Evolutionary conservation across 2,888 invertebrate species (phyloP), one percentile per base, ranked within the genome.

Genomic region (Macrosiphum euphorbiae): DNA sequence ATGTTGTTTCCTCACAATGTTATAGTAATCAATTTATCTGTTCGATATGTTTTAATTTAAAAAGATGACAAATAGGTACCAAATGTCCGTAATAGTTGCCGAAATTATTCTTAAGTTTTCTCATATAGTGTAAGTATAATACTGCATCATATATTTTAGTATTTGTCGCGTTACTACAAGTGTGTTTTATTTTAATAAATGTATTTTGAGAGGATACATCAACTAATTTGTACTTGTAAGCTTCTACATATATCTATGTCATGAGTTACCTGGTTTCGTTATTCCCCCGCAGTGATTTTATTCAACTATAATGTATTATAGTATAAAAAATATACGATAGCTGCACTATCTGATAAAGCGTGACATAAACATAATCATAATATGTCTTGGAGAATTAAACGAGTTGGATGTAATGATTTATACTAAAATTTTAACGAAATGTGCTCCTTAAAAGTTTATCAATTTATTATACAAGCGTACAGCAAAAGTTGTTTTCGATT

Each of bases 351-450:
- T 88, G 92, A 92, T 92, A 88, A 3, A 55, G 24, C 24, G 28
- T 92, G 92, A 92, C 92, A 55, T 20, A 92, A 88, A 92, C 52
- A 41, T 78, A 92, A 78, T 90, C 16, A 35, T 84, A 78, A 90
- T 92, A 88, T 28, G 78, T 44, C 52, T 78, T 52, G 24, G 41
- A 78, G 44, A 78, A 52, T 78, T 50, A 67, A 47, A 92, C 44
- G 52, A n/a, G 26, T 78, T 92, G 44, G 78, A 11, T 28, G 47
- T 1, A 78, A n/a, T 55, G 88, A 92, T 92, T 92, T 55, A 88
- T 92, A 26, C 52, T 20, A 55, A 55, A 78, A 55, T 88, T 88
- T 52, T 55, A 55, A 88, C 87, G 55, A 88, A 67, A 78, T 41
- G n/a, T n/a, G 67, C 20, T 88, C n/a, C 41, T 41, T 52, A 67